Evolutionary conservation across 2,888 invertebrate species (phyloP), one percentile per base, ranked within the genome.

Genomic region (Lysandra coridon): DNA sequence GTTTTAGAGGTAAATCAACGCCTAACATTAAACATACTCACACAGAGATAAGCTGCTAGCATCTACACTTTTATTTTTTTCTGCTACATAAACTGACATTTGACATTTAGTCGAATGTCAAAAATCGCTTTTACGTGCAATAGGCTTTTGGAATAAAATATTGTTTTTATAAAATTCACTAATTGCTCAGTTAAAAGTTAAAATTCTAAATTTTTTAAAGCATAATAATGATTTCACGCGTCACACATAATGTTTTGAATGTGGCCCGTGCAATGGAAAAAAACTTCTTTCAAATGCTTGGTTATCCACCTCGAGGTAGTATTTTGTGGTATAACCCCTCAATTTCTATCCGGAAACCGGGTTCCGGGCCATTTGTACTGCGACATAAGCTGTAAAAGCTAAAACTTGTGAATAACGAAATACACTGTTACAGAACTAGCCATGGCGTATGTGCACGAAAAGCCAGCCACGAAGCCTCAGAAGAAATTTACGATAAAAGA

Each of bases 401-500:
- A 37, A 74, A 62, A 73, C 73, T 49, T 30, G 30, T 78, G 3
- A 4, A 4, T 33, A 69, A 33, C 30, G 30, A 33, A 14, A 12
- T 6, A 37, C 5, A 5, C 5, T 77, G 62, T 87, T 87, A 62
- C 87, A 94, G 94, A 93, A 84, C 80, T 94, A 40, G 92, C 92
- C 10, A 81, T 93, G 73, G 89, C 88, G 2, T 90, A 88, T 82
- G 84, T 88, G n/a, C 84, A 88, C 80, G 88, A 90, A 79, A 85
- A 84, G 23, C 85, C 84, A 80, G 40, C 83, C n/a, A 33, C 82
- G 6, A 37, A 80, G 57, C 79, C 84, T 64, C 80, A 84, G 30
- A 89, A 87, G 80, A 88, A 88, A 78, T 95, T 95, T 83, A 95
- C 95, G 1, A 83, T 97, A 7, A 96, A 96, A 84, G 96, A 97